Evolutionary conservation across 2,888 invertebrate genomes (phyloP), one percentile per base, ranked within the genome.

Genomic region (Campoplex capitator): DNA sequence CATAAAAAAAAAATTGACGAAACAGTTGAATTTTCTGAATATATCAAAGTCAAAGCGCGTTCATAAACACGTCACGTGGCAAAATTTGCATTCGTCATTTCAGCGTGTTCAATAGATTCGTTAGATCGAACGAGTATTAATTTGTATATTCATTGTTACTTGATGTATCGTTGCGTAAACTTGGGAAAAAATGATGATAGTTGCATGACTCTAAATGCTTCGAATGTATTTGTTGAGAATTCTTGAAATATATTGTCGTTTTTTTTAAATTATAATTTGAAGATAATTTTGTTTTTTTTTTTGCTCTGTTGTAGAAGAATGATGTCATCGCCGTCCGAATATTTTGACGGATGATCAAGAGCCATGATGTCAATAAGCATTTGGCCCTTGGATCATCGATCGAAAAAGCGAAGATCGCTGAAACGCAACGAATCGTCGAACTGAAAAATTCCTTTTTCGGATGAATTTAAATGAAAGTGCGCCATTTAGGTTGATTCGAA

Each of bases 361-460:
- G 68, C n/a, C 84, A 82, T 78, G 78, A 87, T 78, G 82, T 71
- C 48, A 74, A 75, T 51, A 78, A 75, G 75, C 28, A 35, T 62
- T 51, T 74, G 58, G 65, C 35, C 74, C 32, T 62, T 75, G 78
- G 77, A 45, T 78, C 77, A 82, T 75, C 82, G 84, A 77, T 48
- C 54, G 54, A 42, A 62, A 13, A 62, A 71, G 35, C 28, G 76
- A 48, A 71, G 23, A 79, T 75, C 45, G 65, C 65, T 65, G 58
- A 68, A 45, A 42, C 45, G 42, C 75, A 68, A 45, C 42, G 28
- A 51, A 9, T 48, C 70, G 45, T 32, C 2, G 58, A 54, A 42
- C 42, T 38, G 51, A 16, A 48, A 65, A 54, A 79, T 35, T 51
- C 23, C 23, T 23, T 23, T 23, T 23, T 23, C 9, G 45, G 18